Conservation (phyloP, 2,888 invertebrate species). For the Heliconius sara region DNA sequence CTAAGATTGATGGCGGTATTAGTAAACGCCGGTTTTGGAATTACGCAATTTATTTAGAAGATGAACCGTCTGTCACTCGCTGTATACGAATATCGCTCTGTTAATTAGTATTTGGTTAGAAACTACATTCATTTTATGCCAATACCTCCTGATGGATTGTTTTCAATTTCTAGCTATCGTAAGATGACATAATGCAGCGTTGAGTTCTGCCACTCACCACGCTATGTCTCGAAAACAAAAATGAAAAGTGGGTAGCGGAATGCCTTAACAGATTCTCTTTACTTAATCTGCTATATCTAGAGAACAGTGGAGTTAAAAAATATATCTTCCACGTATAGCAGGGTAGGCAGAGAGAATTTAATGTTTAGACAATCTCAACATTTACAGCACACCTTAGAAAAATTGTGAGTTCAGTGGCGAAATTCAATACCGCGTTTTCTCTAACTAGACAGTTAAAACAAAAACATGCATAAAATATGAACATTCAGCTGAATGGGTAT, state of each 20-base stretch:
- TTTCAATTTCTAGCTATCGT: neutral
- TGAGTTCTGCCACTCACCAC: neutral
- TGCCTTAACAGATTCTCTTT: neutral
- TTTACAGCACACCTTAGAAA: too few species aligned
- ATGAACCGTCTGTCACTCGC: conserved; percentile 9
- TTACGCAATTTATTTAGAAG: neutral
- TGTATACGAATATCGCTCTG: neutral
- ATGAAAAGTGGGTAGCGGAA: neutral
- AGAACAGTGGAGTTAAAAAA: too few species aligned
- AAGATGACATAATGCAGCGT: neutral
- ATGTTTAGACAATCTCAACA: neutral
- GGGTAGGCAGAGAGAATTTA: neutral
- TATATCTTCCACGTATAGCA: too few species aligned
- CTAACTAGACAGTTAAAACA: neutral
- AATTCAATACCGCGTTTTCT: neutral
- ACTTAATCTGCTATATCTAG: too few species aligned
- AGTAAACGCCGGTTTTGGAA: conserved; percentile 3
- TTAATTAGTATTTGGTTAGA: neutral
- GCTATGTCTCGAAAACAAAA: neutral
- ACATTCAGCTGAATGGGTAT: neutral
- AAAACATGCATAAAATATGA: neutral
- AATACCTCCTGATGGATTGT: neutral
- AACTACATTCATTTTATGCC: neutral
- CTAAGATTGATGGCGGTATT: conserved; percentile 5
- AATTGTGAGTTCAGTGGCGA: neutral